Conservation (phyloP, 2,888 invertebrate species). For the Rhogogaster chlorosoma region DNA sequence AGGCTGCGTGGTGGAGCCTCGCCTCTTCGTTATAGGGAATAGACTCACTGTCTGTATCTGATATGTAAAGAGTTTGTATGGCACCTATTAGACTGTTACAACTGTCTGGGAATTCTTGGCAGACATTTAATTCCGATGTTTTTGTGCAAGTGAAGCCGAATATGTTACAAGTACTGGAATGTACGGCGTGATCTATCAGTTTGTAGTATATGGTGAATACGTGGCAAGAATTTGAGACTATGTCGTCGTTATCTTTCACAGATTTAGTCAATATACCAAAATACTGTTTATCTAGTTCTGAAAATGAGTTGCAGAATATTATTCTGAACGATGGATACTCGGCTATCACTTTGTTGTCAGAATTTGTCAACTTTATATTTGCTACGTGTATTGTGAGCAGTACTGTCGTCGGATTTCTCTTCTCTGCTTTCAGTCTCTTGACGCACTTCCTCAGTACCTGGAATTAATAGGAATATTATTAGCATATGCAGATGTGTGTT, state of each 20-base stretch:
- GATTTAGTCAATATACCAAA: conserved; percentile 96
- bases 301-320: conserved; percentile 93
- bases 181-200: conserved; percentile 89
- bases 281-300: conserved; percentile 94
- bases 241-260: conserved; percentile 79
- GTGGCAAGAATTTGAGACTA: conserved; percentile 93
- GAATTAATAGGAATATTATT: conserved; percentile 37
- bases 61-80: conserved; percentile 80
- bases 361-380: conserved; percentile 89
- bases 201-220: conserved; percentile 96
- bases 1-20: conserved; percentile 74
- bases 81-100: conserved; percentile 83
- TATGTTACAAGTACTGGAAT: conserved; percentile 88
- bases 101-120: conserved; percentile 94
- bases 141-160: conserved; percentile 93
- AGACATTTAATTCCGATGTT: conserved; percentile 88
- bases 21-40: conserved; percentile 66
- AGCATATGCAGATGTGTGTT: not conserved
- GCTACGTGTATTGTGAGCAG: conserved; percentile 91
- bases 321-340: conserved; percentile 93
- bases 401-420: conserved; percentile 91
- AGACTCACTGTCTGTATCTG: conserved; percentile 70
- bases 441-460: conserved; percentile 93
- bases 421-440: conserved; percentile 92
- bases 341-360: conserved; percentile 89